Conservation (phyloP, 2,797 vertebrate genomes). For the Oryzias dopingdopingensis region DNA sequence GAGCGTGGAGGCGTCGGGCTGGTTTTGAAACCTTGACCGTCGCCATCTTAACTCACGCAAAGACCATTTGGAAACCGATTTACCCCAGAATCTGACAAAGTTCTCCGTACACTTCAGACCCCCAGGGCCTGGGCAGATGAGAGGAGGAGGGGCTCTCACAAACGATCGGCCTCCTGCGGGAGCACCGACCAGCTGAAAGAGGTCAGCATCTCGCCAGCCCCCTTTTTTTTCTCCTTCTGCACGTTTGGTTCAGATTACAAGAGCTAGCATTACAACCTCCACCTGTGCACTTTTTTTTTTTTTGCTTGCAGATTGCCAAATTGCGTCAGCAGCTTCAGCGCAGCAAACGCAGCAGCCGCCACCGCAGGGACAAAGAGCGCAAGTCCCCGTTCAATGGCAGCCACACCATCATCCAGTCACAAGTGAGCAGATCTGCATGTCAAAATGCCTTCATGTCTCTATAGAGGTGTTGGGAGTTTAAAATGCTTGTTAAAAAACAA, state of each 20-base stretch:
- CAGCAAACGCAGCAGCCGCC: constrained; percentile 97
- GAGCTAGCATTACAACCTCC: no score
- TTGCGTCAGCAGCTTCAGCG: constrained; percentile 96
- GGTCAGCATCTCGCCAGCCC: constrained; percentile 71
- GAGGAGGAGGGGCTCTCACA: constrained; percentile 96
- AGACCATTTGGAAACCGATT: background rate
- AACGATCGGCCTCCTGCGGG: constrained; percentile 96
- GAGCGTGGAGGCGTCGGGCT: constrained; percentile 19
- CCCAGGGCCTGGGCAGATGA: constrained; percentile 99
- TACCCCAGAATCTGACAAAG: no score
- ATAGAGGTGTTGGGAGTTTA: no score
- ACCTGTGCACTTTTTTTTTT: background rate
- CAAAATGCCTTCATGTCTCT: no score
- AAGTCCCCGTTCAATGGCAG: constrained; percentile 98
- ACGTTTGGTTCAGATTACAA: background rate
- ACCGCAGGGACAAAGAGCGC: constrained; percentile 95
- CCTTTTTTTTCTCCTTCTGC: background rate
- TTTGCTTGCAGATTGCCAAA: constrained; percentile 89
- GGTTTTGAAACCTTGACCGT: background rate
- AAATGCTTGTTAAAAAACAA: no score
- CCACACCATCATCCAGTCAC: constrained; percentile 94
- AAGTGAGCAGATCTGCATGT: constrained; percentile 77
- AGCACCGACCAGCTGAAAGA: constrained; percentile 99
- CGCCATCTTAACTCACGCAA: background rate
- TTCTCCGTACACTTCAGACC: constrained; percentile 77